Percentiles rank a stretch among this genome's conserved stretches.
phyloP scores from a whole-genome alignment of 2,113 vertebrate species.

The Hemichromis elongatus region DNA sequence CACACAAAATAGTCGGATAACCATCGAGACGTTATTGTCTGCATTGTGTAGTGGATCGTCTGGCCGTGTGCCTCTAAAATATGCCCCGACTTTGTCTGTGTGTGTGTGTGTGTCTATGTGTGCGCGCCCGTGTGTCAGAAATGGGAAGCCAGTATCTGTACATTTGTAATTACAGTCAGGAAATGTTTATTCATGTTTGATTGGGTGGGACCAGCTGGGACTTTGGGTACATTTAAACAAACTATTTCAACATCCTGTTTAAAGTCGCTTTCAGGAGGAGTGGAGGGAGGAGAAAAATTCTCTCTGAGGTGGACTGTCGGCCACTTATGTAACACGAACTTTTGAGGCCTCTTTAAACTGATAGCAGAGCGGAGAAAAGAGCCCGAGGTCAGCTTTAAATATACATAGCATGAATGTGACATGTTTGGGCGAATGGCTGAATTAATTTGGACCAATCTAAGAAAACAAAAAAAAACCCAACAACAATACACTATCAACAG shows the following conservation, averaged over 20 bases:
- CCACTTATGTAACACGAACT: slow-evolving; percentile 56
- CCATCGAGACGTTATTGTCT: slow-evolving; percentile 5
- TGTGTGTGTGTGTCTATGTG: neutral
- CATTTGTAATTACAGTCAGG: slow-evolving; percentile 83
- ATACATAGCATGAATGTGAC: neutral
- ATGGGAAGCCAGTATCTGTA: slow-evolving; percentile 65
- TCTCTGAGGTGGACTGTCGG: slow-evolving; percentile 18
- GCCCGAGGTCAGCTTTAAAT: neutral
- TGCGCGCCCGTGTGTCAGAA: slow-evolving; percentile 20
- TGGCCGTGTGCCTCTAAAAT: neutral
- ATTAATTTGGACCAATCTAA: too few species aligned
- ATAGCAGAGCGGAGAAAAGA: neutral
- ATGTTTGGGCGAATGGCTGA: neutral
- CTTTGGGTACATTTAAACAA: slow-evolving; percentile 86
- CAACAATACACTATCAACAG: accelerated
- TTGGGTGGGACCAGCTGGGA: slow-evolving; percentile 80
- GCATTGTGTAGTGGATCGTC: neutral
- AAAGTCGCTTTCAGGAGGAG: slow-evolving; percentile 69
- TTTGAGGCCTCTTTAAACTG: neutral
- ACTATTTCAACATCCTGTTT: slow-evolving; percentile 86
- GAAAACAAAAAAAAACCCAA: too few species aligned
- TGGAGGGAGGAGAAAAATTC: neutral
- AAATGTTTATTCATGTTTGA: slow-evolving; percentile 86
- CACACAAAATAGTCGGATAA: slow-evolving; percentile 17
- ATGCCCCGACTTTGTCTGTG: neutral